Conservation (phyloP, 1,140 invertebrate species). For the Globodera rostochiensis region DNA sequence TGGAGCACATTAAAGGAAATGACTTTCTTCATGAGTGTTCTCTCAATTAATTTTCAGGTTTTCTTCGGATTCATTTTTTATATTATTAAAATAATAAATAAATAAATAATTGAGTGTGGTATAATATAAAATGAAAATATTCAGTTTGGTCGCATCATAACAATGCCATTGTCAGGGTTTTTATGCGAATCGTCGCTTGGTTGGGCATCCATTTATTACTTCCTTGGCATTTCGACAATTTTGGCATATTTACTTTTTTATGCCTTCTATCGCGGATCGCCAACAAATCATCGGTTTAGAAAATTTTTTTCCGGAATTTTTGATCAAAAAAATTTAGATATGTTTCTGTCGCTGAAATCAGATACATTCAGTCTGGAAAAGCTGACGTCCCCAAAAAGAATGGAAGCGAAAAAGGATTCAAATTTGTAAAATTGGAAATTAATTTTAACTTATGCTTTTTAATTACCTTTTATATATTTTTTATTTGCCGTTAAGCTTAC, state of each 20-base stretch:
- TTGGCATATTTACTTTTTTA: slow-evolving; percentile 36
- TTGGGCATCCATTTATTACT: slow-evolving; percentile 55
- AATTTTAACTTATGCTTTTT: neutral
- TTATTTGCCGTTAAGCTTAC: slow-evolving; percentile 20
- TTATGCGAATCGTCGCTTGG: slow-evolving; percentile 45
- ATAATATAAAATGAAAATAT: neutral
- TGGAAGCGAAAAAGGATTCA: neutral
- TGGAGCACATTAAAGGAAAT: slow-evolving; percentile 4
- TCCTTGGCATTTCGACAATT: slow-evolving; percentile 53
- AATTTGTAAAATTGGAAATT: neutral
- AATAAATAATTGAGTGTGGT: neutral
- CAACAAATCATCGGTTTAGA: slow-evolving; percentile 25
- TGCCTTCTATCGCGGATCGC: slow-evolving; percentile 39
- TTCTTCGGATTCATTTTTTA: neutral
- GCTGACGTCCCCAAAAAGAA: neutral
- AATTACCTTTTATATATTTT: neutral
- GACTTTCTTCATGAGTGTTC: neutral
- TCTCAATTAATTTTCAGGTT: neutral
- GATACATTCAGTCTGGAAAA: neutral
- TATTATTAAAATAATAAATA: neutral
- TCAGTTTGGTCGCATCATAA: slow-evolving; percentile 25
- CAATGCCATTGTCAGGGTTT: slow-evolving; percentile 56
- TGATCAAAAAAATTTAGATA: neutral
- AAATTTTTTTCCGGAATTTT: neutral
- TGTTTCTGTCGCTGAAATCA: neutral